These are phyloP conservation scores for Sarcophaga subvicina DNA, from an alignment of 2,888 invertebrate genomes.

Conservation along the genomic window DNA sequence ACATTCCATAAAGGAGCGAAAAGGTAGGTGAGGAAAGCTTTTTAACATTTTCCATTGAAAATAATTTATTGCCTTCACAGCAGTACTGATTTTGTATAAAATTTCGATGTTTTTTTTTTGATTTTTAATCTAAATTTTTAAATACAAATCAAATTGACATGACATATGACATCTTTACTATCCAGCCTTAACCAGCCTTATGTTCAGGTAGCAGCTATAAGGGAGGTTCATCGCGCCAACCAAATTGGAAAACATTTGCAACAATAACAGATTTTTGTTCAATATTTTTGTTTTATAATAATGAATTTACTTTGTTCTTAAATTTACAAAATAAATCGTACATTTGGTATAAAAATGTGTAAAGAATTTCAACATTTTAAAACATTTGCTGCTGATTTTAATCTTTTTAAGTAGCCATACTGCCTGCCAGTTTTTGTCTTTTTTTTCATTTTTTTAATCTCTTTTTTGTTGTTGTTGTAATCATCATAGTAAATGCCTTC, in stretches of 20 bases:
- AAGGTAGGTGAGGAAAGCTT: no score
- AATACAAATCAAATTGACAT: constrained; percentile 75
- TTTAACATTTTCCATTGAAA: no score
- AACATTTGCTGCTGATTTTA: constrained; percentile 71
- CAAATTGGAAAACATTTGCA: constrained; percentile 43
- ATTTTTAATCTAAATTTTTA: background rate
- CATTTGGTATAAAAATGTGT: background rate
- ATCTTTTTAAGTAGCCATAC: constrained; percentile 72
- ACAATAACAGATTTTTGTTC: constrained; percentile 43
- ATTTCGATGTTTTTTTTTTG: background rate
- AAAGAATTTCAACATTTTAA: constrained; percentile 59
- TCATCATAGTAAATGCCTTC: background rate
- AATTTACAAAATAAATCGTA: constrained; percentile 4
- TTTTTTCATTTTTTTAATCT: constrained; percentile 39
- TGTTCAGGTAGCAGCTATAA: constrained; percentile 1
- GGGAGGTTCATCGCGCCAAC: constrained; percentile 26
- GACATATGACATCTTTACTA: constrained; percentile 79
- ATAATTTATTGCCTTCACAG: no score
- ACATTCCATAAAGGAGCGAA: no score
- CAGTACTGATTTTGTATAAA: background rate
- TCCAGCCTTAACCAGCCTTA: constrained; percentile 67
- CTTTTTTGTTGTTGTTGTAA: constrained; percentile 33
- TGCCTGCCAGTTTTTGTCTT: constrained; percentile 3
- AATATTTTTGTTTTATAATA: constrained; percentile 4
- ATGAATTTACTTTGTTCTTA: constrained; percentile 19